Percentiles rank a stretch among this genome's conserved stretches.
phyloP scores from a whole-genome alignment of 2,888 invertebrate genomes.

The Ormyrus thymus region DNA sequence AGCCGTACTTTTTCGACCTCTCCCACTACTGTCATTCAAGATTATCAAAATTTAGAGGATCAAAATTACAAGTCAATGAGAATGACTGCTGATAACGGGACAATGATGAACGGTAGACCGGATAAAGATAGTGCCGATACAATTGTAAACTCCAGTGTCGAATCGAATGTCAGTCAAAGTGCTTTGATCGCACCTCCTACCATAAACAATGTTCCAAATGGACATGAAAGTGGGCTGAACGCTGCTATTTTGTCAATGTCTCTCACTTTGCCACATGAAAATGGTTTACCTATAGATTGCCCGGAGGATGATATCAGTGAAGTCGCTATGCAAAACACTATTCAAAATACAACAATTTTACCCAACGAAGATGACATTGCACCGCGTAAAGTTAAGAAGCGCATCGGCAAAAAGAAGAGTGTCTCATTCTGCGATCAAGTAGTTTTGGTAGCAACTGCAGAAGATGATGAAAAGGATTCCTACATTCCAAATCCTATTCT shows the following conservation, averaged over 20 bases:
- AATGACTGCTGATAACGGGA: constrained; percentile 56
- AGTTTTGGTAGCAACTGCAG: constrained; percentile 92
- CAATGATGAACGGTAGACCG: constrained; percentile 51
- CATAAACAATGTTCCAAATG: constrained; percentile 40
- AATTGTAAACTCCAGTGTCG: constrained; percentile 59
- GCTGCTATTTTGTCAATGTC: constrained; percentile 71
- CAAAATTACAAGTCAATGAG: constrained; percentile 54
- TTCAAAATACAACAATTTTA: constrained; percentile 71
- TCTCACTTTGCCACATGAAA: constrained; percentile 76
- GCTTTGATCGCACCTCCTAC: constrained; percentile 54
- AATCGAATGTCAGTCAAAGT: constrained; percentile 65
- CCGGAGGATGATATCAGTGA: constrained; percentile 73
- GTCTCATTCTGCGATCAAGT: constrained; percentile 97
- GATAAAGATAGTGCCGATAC: constrained; percentile 53
- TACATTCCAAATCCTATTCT: constrained; percentile 94
- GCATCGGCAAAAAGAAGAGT: constrained; percentile 90
- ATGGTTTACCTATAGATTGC: constrained; percentile 74
- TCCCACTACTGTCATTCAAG: constrained; percentile 59
- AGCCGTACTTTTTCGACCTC: constrained; percentile 53
- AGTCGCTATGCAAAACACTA: constrained; percentile 73
- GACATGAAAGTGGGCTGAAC: constrained; percentile 66
- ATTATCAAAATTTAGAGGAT: constrained; percentile 57
- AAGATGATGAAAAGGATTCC: constrained; percentile 92
- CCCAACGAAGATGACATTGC: constrained; percentile 73
- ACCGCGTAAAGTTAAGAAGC: constrained; percentile 76